Conservation (phyloP, 2,888 invertebrate species). For the Agriopis marginaria region DNA sequence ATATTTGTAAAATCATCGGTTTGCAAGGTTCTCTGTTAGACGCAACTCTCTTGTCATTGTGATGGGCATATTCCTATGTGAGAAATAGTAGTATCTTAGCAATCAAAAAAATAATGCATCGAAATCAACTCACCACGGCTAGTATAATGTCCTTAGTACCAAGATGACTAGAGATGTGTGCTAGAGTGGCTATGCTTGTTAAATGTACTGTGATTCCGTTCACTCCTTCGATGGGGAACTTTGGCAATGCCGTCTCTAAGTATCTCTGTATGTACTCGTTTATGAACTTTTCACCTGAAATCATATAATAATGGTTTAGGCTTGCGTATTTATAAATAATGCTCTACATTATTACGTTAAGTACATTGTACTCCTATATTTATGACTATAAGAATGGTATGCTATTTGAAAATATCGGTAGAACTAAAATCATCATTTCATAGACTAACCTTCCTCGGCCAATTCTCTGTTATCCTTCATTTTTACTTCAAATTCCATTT, state of each 20-base stretch:
- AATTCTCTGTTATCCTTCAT: slow-evolving; percentile 90
- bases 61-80: not conserved
- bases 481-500: slow-evolving; percentile 89
- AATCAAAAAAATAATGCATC: too few species aligned
- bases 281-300: slow-evolving; percentile 87
- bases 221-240: slow-evolving; percentile 92
- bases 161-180: slow-evolving; percentile 90
- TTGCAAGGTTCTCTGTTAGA: too few species aligned
- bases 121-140: slow-evolving; percentile 87
- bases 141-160: slow-evolving; percentile 94
- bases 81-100: not conserved
- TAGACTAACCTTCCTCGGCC: slow-evolving; percentile 84
- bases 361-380: not conserved
- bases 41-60: too few species aligned
- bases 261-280: slow-evolving; percentile 89
- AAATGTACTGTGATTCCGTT: slow-evolving; percentile 89
- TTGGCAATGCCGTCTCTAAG: slow-evolving; percentile 89
- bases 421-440: not conserved
- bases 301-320: not conserved
- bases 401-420: not conserved
- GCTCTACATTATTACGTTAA: not conserved
- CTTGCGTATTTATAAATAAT: not conserved
- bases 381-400: too few species aligned
- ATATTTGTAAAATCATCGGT: too few species aligned
- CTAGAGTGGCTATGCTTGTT: slow-evolving; percentile 88